phyloP scores from a whole-genome alignment of 2,797 vertebrate genomes.

The Chrosomus eos region DNA sequence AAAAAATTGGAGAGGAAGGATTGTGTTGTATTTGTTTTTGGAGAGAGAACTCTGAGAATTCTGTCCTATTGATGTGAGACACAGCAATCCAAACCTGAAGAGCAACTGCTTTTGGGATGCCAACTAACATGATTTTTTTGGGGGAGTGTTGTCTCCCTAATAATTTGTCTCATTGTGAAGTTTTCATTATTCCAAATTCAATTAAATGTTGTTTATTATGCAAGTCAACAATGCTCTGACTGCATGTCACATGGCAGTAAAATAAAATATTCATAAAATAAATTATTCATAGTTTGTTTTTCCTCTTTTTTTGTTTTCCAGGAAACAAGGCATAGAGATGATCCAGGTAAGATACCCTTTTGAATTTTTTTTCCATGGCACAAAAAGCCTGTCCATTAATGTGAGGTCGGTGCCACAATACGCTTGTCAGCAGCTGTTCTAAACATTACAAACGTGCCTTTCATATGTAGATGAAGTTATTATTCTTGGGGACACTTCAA shows the following conservation, averaged over 20 bases:
- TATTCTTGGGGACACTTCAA: neutral
- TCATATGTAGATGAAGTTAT: neutral
- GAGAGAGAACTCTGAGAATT: slow-evolving; percentile 27
- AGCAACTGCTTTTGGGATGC: neutral
- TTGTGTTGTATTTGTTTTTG: neutral
- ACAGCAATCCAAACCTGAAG: slow-evolving; percentile 1
- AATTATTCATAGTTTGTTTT: slow-evolving; percentile 15
- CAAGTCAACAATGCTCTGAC: neutral
- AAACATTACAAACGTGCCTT: slow-evolving; percentile 3
- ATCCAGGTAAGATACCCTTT: slow-evolving; percentile 59
- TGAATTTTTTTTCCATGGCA: neutral
- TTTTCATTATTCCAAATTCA: neutral
- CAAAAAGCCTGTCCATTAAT: neutral
- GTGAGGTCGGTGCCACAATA: neutral
- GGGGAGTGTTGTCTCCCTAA: neutral
- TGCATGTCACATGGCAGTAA: neutral
- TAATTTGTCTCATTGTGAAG: neutral
- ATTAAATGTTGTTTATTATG: neutral
- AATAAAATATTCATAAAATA: slow-evolving; percentile 29
- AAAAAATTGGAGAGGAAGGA: neutral
- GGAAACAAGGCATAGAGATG: slow-evolving; percentile 67
- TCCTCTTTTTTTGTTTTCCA: slow-evolving; percentile 46
- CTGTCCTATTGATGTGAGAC: slow-evolving; percentile 8
- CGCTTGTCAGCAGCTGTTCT: neutral
- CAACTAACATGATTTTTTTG: neutral